Percentiles rank a stretch among this genome's conserved stretches.
Evolutionary conservation across 1,140 invertebrate genomes (phyloP).

Genomic region (Dreissena rostriformis): DNA sequence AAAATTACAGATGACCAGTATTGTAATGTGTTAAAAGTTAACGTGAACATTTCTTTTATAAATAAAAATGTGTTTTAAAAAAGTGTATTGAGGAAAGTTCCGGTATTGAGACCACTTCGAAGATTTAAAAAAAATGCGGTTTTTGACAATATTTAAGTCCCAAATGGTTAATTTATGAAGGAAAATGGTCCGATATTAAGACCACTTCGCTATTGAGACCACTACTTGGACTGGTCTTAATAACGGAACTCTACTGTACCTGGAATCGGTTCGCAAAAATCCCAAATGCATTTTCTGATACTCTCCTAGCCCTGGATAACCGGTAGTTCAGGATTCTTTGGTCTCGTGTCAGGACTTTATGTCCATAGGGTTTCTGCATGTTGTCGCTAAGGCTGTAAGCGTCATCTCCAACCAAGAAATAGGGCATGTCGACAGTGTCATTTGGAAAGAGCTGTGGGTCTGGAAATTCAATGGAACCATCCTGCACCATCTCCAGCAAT

Average conservation of each 20-base stretch:
- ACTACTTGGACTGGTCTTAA: no score
- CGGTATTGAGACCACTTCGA: no score
- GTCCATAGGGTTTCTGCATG: conserved; percentile 26
- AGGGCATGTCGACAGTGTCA: conserved; percentile 66
- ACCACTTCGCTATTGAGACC: no score
- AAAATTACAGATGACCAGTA: no score
- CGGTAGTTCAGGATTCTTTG: conserved; percentile 37
- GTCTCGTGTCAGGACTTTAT: background rate
- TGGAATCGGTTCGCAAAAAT: conserved; percentile 12
- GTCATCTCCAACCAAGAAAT: conserved; percentile 74
- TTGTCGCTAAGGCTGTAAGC: conserved; percentile 11
- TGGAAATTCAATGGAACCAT: conserved; percentile 26
- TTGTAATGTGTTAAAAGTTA: no score
- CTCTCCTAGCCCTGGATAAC: conserved; percentile 29
- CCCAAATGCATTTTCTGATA: conserved; percentile 60
- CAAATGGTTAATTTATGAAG: no score
- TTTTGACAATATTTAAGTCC: no score
- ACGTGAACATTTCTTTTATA: no score
- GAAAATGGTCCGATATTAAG: no score
- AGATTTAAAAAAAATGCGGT: no score
- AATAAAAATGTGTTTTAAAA: no score
- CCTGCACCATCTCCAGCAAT: conserved; percentile 18
- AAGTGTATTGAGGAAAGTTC: no score
- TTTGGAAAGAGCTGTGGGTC: background rate
- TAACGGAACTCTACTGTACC: background rate